Evolutionary conservation across 2,888 invertebrate species (phyloP).

Genomic region (Thereva unica): DNA sequence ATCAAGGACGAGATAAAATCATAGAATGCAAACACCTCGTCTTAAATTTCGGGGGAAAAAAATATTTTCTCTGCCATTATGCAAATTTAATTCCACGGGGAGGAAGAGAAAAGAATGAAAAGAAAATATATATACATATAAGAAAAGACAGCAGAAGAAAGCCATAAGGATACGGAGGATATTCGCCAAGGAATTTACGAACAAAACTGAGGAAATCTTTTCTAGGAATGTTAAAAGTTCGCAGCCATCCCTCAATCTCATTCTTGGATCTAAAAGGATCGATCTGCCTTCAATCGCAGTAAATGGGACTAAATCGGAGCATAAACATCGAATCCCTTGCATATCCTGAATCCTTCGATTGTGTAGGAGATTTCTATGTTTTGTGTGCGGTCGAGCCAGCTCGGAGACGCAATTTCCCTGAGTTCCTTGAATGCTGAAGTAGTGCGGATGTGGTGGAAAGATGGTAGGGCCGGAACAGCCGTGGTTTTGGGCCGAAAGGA

Average conservation of each 20-base stretch:
- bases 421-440: too few species aligned
- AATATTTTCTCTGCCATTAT: slow-evolving; percentile 41
- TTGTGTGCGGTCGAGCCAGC: slow-evolving; percentile 16
- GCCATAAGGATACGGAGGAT: slow-evolving; percentile 28
- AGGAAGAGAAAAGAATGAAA: too few species aligned
- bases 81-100: slow-evolving; percentile 39
- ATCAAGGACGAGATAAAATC: slow-evolving; percentile 33
- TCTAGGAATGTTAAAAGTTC: slow-evolving; percentile 26
- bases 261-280: slow-evolving; percentile 11
- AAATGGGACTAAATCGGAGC: slow-evolving; percentile 30
- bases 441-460: too few species aligned
- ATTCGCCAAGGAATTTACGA: slow-evolving; percentile 19
- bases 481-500: too few species aligned
- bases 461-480: too few species aligned
- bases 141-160: background rate
- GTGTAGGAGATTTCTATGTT: slow-evolving; percentile 19
- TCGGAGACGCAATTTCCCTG: slow-evolving; percentile 26
- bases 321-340: slow-evolving; percentile 14
- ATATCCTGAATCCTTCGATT: slow-evolving; percentile 9
- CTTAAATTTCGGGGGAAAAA: slow-evolving; percentile 39
- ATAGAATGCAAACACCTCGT: slow-evolving; percentile 40
- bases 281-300: slow-evolving; percentile 28
- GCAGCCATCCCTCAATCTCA: slow-evolving; percentile 29
- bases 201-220: slow-evolving; percentile 24
- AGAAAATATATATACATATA: too few species aligned